Evolutionary conservation across 2,888 invertebrate species (phyloP).

Genomic region (Meiosimyza decipiens): DNA sequence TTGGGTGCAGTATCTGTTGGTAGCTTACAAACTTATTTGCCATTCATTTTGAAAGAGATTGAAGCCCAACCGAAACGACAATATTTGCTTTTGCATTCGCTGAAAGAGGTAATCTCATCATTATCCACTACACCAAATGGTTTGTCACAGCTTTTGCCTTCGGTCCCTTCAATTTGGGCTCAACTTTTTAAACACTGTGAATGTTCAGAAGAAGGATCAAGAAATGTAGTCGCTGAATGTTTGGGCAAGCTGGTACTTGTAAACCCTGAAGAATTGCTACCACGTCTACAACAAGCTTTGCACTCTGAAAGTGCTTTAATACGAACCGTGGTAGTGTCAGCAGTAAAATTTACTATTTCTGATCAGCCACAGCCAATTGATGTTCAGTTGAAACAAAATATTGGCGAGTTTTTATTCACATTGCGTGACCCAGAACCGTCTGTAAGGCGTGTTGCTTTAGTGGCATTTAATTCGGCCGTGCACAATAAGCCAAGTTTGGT

Average conservation of each 20-base stretch:
- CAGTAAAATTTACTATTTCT: conserved; percentile 98
- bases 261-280: conserved; percentile 87
- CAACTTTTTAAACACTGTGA: conserved; percentile 95
- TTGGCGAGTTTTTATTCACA: conserved; percentile 88
- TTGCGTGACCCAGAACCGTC: conserved; percentile 92
- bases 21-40: conserved; percentile 91
- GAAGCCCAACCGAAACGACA: conserved; percentile 94
- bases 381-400: conserved; percentile 84
- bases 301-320: conserved; percentile 85
- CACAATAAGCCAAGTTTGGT: conserved; percentile 98
- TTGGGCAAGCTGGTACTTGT: conserved; percentile 95
- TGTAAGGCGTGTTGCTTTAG: conserved; percentile 94
- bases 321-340: conserved; percentile 96
- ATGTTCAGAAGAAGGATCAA: conserved; percentile 96
- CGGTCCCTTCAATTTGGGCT: conserved; percentile 90
- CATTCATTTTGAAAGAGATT: conserved; percentile 93
- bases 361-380: conserved; percentile 97
- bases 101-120: conserved; percentile 95
- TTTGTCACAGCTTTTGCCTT: conserved; percentile 80
- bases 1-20: conserved; percentile 96
- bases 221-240: conserved; percentile 99
- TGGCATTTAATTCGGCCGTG: conserved; percentile 98
- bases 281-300: conserved; percentile 86
- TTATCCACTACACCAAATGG: conserved; percentile 81
- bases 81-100: conserved; percentile 93